Evolutionary conservation across 2,888 invertebrate genomes (phyloP).

Genomic region (Mythimna pallens): DNA sequence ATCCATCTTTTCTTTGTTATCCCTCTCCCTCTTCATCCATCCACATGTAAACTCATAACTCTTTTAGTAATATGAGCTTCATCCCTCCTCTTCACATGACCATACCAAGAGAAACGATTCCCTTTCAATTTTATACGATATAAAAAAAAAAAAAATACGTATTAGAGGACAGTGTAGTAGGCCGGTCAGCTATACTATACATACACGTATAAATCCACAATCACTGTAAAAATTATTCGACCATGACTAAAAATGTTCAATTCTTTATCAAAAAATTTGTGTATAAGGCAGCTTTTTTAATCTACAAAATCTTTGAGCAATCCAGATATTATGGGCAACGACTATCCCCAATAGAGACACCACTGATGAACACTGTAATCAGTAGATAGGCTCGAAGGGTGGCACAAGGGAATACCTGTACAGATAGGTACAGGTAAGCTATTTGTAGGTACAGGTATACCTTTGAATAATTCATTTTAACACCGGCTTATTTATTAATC

Average conservation of each 20-base stretch:
- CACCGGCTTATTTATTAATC: conserved; percentile 13
- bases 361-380: conserved; percentile 44
- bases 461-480: conserved; percentile 35
- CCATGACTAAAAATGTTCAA: background rate
- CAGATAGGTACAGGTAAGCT: conserved; percentile 5
- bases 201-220: background rate
- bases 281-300: background rate
- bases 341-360: conserved; percentile 1
- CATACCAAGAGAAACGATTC: no score
- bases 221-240: background rate
- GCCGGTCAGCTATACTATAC: no score
- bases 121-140: no score
- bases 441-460: background rate
- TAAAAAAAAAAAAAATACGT: no score
- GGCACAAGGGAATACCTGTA: conserved; percentile 23
- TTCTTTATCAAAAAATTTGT: background rate
- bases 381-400: conserved; percentile 17
- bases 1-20: no score
- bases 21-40: no score
- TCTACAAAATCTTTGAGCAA: background rate
- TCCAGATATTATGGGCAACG: background rate
- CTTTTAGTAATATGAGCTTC: no score
- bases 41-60: no score
- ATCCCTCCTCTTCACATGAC: no score
- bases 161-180: no score